These are phyloP conservation scores for Drosophila histrio DNA, from an alignment of 2,888 invertebrate species.

Conservation along the genomic window DNA sequence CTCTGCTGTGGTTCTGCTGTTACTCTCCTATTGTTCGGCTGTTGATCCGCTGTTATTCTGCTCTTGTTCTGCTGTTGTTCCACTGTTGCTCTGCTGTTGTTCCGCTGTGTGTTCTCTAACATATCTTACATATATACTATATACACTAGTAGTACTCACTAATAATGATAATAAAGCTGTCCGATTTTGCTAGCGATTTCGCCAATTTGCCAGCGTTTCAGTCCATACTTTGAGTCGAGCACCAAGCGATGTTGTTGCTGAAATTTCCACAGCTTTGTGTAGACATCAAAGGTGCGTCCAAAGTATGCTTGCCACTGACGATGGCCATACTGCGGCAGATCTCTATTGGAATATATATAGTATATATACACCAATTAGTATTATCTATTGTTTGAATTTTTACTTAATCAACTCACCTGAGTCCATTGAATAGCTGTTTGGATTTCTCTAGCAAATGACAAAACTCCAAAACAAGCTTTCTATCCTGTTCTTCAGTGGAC, in stretches of 20 bases:
- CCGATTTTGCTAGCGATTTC: constrained; percentile 99
- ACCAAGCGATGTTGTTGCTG: constrained; percentile 97
- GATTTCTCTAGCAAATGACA: constrained; percentile 98
- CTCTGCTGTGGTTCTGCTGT: too few species aligned
- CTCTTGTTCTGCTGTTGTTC: too few species aligned
- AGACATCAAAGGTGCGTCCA: constrained; percentile 98
- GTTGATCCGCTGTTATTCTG: too few species aligned
- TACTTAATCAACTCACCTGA: constrained; percentile 87
- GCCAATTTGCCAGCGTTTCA: constrained; percentile 99
- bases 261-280: constrained; percentile 98
- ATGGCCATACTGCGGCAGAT: constrained; percentile 98
- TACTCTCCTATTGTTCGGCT: too few species aligned
- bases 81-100: too few species aligned
- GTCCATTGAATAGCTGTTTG: constrained; percentile 97
- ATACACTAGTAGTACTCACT: constrained; percentile 87
- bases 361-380: not conserved
- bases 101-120: too few species aligned
- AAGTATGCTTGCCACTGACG: constrained; percentile 99
- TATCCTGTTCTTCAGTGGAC: constrained; percentile 93
- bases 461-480: constrained; percentile 97
- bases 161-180: constrained; percentile 99
- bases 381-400: not conserved
- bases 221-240: constrained; percentile 95
- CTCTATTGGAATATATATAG: constrained; percentile 86
- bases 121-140: too few species aligned